Percentiles rank a stretch among this genome's conserved stretches.
Conservation (phyloP, 2,888 invertebrate genomes). For the Dicyrtoma fusca region DNA sequence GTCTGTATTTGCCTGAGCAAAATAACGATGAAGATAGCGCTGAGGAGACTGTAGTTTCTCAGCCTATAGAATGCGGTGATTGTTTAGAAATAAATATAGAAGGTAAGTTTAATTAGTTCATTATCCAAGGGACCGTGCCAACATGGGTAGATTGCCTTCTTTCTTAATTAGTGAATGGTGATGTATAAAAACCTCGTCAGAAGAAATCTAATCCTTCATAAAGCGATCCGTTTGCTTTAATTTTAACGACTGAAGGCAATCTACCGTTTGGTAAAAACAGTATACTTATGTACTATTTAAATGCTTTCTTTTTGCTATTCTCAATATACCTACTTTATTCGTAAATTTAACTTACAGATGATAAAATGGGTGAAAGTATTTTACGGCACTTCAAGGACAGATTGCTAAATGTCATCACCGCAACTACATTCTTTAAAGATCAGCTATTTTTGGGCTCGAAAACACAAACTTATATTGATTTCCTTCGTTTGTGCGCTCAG, state of each 20-base stretch:
- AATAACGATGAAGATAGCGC: constrained; percentile 1
- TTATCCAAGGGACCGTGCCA: no score
- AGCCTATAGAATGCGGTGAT: constrained; percentile 10
- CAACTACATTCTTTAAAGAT: constrained; percentile 22
- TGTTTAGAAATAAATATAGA: constrained; percentile 3
- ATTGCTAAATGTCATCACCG: constrained; percentile 18
- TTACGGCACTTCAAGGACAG: constrained; percentile 14
- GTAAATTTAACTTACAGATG: no score
- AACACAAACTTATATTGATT: constrained; percentile 18
- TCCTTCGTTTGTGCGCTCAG: constrained; percentile 18
- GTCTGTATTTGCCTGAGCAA: not conserved
- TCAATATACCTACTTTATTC: no score
- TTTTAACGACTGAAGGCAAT: no score
- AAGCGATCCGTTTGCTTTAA: no score
- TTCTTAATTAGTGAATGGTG: no score
- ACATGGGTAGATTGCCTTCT: no score
- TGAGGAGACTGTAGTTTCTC: not conserved
- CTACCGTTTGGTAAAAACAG: no score
- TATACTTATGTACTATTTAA: no score
- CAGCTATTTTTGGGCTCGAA: constrained; percentile 4
- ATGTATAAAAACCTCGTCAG: no score
- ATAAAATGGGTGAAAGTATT: not conserved
- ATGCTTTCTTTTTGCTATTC: no score
- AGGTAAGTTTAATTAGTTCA: constrained; percentile 1
- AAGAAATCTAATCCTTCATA: no score